Evolutionary conservation across 2,797 vertebrate species (phyloP).

Genomic region (Alouatta caraya): DNA sequence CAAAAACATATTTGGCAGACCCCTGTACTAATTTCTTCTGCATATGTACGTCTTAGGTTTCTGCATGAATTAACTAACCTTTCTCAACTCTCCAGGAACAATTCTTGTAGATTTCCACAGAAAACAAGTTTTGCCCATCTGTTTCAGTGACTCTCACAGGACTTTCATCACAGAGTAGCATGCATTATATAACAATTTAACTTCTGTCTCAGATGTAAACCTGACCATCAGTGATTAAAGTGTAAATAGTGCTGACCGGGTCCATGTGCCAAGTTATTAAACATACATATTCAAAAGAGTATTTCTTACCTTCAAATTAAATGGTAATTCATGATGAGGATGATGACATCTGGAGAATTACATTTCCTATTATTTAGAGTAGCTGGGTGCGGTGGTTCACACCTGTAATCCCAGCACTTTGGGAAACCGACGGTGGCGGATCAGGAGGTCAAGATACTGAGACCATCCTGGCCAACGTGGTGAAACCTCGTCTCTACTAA

Average conservation of each 20-base stretch:
- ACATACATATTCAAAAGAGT: background rate
- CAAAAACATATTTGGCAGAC: background rate
- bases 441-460: no score
- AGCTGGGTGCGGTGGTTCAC: background rate
- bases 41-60: background rate
- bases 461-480: no score
- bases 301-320: background rate
- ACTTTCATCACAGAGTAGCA: background rate
- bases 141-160: background rate
- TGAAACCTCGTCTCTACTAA: no score
- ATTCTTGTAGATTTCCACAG: background rate
- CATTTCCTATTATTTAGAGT: background rate
- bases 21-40: background rate
- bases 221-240: background rate
- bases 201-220: background rate
- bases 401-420: no score
- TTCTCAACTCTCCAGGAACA: background rate
- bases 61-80: background rate
- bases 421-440: no score
- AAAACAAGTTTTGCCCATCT: background rate
- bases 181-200: slow-evolving; percentile 12
- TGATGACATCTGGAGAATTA: background rate
- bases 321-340: background rate
- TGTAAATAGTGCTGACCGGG: background rate
- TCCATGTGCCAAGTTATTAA: background rate